Conservation (phyloP, 2,888 invertebrate genomes). For the Morpho deidamia region DNA sequence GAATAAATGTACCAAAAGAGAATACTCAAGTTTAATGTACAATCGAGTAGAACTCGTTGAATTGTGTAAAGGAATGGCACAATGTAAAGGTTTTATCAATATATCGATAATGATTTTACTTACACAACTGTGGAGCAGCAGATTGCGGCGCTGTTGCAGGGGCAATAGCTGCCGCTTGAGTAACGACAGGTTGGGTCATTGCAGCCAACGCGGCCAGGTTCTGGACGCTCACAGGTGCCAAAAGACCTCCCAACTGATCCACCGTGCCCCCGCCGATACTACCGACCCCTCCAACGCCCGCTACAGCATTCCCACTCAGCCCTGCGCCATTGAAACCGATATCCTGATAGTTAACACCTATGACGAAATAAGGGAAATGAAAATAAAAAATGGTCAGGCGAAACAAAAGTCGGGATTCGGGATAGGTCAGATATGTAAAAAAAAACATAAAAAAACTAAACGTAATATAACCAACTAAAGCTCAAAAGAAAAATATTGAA, state of each 20-base stretch:
- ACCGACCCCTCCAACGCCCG: constrained; percentile 50
- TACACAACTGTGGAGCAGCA: constrained; percentile 63
- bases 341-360: constrained; percentile 75
- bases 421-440: background rate
- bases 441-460: constrained; percentile 13
- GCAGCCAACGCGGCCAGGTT: constrained; percentile 94
- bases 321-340: constrained; percentile 76
- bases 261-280: constrained; percentile 85
- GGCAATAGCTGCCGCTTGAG: constrained; percentile 69
- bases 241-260: constrained; percentile 92
- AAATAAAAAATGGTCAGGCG: constrained; percentile 12
- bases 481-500: background rate
- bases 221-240: constrained; percentile 92
- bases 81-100: background rate
- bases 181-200: constrained; percentile 82
- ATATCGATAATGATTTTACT: no score
- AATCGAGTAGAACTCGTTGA: background rate
- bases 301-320: constrained; percentile 54
- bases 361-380: constrained; percentile 27
- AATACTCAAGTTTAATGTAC: background rate
- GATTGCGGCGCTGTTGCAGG: constrained; percentile 61
- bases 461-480: constrained; percentile 4
- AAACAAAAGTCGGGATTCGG: constrained; percentile 8
- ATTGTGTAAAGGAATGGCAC: no score
- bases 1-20: no score